phyloP scores from a whole-genome alignment of 2,797 vertebrate species.

The Luscinia luscinia region DNA sequence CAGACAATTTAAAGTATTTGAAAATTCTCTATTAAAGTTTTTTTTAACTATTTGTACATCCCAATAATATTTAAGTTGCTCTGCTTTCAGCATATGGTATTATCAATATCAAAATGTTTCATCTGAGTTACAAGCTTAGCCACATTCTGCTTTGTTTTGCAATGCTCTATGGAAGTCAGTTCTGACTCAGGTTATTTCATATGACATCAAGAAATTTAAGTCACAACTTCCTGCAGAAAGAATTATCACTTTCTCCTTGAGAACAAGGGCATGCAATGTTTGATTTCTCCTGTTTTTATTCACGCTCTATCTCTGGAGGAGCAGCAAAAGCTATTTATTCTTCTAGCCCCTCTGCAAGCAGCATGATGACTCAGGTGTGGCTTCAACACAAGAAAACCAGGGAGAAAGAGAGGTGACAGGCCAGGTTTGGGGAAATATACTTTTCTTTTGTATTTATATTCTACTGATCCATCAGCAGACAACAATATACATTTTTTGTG shows the following conservation, averaged over 20 bases:
- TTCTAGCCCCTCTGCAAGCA: not conserved
- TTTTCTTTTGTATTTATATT: not conserved
- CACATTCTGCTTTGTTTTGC: not conserved
- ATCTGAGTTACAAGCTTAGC: not conserved
- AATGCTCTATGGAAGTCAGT: not conserved
- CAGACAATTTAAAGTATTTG: not conserved
- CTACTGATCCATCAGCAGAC: not conserved
- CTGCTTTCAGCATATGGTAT: not conserved
- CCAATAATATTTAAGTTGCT: not conserved
- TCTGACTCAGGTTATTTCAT: not conserved
- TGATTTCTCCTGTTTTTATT: not conserved
- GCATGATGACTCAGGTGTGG: not conserved
- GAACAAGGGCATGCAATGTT: not conserved
- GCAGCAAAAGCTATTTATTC: not conserved
- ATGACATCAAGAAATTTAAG: not conserved
- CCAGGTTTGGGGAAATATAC: not conserved
- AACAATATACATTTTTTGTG: not conserved
- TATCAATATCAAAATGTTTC: not conserved
- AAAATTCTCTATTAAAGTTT: not conserved
- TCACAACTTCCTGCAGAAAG: not conserved
- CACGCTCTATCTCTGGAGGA: not conserved
- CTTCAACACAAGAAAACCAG: not conserved
- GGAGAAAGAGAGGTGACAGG: not conserved
- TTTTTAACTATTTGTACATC: not conserved
- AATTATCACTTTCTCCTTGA: slow-evolving; percentile 22